A percentile compares a stretch with the other conserved stretches of the same genome.
phyloP scores from a whole-genome alignment of 2,113 vertebrate species.

The Otis tarda region DNA sequence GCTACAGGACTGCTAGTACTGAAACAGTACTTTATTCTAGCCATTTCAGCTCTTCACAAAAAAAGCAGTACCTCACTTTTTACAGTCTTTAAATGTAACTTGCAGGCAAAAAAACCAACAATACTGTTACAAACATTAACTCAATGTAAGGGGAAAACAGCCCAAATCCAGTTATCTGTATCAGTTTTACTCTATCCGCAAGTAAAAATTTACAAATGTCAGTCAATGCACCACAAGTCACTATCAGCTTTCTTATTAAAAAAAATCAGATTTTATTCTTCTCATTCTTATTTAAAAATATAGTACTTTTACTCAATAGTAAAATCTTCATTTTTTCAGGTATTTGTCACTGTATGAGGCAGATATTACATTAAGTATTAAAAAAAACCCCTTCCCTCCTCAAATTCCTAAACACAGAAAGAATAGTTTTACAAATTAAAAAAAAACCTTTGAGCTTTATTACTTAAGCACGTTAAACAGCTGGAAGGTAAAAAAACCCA shows the following conservation, averaged over 20 bases:
- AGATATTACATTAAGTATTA: not conserved
- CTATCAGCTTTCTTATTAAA: not conserved
- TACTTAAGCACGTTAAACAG: slow-evolving; percentile 30
- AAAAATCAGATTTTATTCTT: not conserved
- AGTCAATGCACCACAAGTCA: not conserved
- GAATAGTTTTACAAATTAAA: not conserved
- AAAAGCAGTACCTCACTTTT: not conserved
- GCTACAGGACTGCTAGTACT: not conserved
- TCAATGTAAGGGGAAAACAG: not conserved
- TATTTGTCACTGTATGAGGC: not conserved
- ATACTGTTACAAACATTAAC: not conserved
- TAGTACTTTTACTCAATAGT: not conserved
- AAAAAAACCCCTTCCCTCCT: not conserved
- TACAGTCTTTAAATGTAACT: not conserved
- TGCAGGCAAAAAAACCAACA: not conserved
- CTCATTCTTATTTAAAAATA: not conserved
- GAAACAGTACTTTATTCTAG: not conserved
- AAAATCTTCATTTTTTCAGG: not conserved
- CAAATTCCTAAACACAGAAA: not conserved
- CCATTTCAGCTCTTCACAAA: not conserved
- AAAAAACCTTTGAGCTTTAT: not conserved
- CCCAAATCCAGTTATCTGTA: not conserved
- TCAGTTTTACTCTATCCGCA: not conserved
- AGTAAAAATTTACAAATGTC: not conserved
- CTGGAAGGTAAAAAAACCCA: slow-evolving; percentile 23